phyloP scores from a whole-genome alignment of 1,140 invertebrate genomes.

The Anoplolepis gracilipes region DNA sequence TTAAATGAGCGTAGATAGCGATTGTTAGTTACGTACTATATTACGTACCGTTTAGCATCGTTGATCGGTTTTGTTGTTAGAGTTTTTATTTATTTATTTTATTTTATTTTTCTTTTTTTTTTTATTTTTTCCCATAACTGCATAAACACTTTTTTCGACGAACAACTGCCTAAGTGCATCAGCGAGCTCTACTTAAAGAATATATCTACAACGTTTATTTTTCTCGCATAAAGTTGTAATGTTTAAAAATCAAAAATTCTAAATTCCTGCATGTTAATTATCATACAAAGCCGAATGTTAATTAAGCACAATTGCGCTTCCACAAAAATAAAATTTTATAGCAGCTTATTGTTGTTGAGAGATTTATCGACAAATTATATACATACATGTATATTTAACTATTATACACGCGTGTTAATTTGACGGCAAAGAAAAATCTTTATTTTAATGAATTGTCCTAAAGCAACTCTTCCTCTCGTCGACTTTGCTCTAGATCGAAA shows the following conservation, averaged over 20 bases:
- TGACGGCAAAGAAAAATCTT: slow-evolving; percentile 12
- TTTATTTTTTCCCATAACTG: background rate
- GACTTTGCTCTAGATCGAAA: slow-evolving; percentile 52
- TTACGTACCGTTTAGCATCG: slow-evolving; percentile 29
- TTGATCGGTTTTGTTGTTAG: slow-evolving; percentile 1
- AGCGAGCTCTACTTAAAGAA: background rate
- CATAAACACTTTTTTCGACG: background rate
- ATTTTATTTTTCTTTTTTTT: too few species aligned
- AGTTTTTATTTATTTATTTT: background rate
- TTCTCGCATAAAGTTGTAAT: background rate
- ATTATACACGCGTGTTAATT: slow-evolving; percentile 16
- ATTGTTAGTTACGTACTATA: slow-evolving; percentile 42
- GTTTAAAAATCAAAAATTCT: background rate
- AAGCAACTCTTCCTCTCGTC: slow-evolving; percentile 54
- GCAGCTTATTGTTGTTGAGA: slow-evolving; percentile 19
- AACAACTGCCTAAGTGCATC: background rate
- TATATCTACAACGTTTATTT: background rate
- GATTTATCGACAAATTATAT: slow-evolving; percentile 19
- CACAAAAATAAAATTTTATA: slow-evolving; percentile 41
- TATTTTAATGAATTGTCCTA: slow-evolving; percentile 21
- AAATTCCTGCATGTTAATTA: background rate
- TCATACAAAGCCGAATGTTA: slow-evolving; percentile 19
- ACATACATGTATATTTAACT: background rate
- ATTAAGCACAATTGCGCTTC: slow-evolving; percentile 50
- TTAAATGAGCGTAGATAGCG: slow-evolving; percentile 55